These are phyloP conservation scores for Artibeus jamaicensis DNA, from an alignment of 2,797 vertebrate genomes.

Conservation along the genomic window DNA sequence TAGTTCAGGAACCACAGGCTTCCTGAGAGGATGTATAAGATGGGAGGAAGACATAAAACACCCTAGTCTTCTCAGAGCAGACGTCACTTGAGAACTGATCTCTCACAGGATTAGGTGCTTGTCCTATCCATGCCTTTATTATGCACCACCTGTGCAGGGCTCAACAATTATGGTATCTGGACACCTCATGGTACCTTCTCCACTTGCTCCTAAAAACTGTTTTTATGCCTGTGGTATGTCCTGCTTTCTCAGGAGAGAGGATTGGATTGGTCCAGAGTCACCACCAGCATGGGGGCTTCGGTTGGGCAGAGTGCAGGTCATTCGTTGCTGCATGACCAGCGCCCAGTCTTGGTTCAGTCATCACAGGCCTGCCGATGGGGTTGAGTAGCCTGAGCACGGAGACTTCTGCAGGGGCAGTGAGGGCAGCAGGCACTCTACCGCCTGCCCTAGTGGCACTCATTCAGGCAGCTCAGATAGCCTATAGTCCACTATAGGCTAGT, in stretches of 20 bases:
- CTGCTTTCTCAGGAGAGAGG: neutral
- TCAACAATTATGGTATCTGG: neutral
- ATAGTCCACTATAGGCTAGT: rapidly evolving
- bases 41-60: neutral
- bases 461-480: neutral
- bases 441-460: neutral
- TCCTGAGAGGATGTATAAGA: neutral
- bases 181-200: neutral
- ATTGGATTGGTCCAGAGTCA: no score
- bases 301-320: neutral
- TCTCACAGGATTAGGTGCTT: neutral
- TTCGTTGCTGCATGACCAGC: neutral
- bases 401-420: neutral
- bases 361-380: neutral
- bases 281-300: neutral
- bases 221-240: neutral
- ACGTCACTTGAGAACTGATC: neutral
- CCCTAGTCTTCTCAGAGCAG: neutral
- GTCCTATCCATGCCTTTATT: neutral
- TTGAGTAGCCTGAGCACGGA: neutral
- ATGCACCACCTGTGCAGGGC: neutral
- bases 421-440: neutral
- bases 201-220: neutral
- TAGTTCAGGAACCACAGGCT: neutral
- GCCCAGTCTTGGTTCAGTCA: neutral